Conservation (phyloP, 2,113 vertebrate species). For the Poecilia latipinna region DNA sequence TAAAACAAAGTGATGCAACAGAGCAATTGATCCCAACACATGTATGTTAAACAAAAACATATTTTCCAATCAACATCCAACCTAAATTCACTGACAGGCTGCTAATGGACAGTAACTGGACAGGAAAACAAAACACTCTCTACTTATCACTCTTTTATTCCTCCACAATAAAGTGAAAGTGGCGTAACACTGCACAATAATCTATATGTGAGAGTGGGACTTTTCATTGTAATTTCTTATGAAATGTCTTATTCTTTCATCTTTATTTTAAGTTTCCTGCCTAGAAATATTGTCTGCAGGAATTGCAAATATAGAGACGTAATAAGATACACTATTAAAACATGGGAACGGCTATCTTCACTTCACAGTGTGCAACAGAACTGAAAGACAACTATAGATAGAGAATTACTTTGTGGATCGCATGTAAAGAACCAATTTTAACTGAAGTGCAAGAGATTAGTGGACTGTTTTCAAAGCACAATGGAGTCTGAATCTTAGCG, state of each 20-base stretch:
- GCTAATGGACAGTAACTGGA: neutral
- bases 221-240: too few species aligned
- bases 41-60: too few species aligned
- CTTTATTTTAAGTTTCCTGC: neutral
- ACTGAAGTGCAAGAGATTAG: neutral
- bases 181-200: too few species aligned
- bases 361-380: neutral
- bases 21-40: neutral
- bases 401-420: neutral
- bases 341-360: neutral
- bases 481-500: neutral
- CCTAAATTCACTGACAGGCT: neutral
- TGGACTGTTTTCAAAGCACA: neutral
- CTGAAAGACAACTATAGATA: neutral
- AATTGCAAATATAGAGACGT: neutral
- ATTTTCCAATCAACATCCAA: neutral
- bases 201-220: too few species aligned
- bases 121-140: neutral
- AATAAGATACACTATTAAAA: neutral
- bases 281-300: neutral
- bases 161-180: neutral
- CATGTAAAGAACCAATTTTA: constrained; percentile 7
- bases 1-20: too few species aligned
- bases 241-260: too few species aligned
- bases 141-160: neutral